These are phyloP conservation scores for Tachyglossus aculeatus DNA, from an alignment of 2,797 vertebrate genomes.

Conservation along the genomic window DNA sequence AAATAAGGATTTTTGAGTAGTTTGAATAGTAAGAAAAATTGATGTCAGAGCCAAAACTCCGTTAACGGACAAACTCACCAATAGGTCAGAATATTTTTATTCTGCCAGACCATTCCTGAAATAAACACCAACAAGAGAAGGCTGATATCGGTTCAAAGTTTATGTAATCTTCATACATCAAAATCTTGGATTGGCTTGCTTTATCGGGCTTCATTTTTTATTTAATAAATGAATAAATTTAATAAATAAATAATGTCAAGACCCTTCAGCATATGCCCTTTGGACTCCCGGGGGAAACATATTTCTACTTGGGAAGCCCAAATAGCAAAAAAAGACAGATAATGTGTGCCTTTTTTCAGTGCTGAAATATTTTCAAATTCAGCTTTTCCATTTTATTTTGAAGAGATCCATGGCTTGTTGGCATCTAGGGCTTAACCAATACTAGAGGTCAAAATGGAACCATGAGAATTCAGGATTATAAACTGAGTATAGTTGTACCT, in stretches of 20 bases:
- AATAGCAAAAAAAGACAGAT: background rate
- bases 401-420: background rate
- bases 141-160: conserved; percentile 18
- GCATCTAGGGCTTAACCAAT: background rate
- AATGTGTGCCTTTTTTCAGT: background rate
- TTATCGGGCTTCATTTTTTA: conserved; percentile 52
- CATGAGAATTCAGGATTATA: background rate
- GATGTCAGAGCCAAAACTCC: too few relatives aligned
- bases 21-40: too few relatives aligned
- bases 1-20: too few relatives aligned
- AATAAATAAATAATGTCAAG: conserved; percentile 60
- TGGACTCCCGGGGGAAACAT: background rate
- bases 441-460: background rate
- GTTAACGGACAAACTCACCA: background rate
- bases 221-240: conserved; percentile 60
- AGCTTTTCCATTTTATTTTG: conserved; percentile 3
- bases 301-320: conserved; percentile 18
- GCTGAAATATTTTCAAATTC: conserved; percentile 6
- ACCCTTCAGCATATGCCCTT: conserved; percentile 39
- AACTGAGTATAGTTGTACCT: background rate
- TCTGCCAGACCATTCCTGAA: background rate
- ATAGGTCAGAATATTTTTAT: background rate
- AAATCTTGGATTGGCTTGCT: conserved; percentile 23
- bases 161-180: conserved; percentile 41
- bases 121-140: background rate